Base-by-base conservation (phyloP, 2,797 vertebrate genomes). In the Mycteria americana region DNA sequence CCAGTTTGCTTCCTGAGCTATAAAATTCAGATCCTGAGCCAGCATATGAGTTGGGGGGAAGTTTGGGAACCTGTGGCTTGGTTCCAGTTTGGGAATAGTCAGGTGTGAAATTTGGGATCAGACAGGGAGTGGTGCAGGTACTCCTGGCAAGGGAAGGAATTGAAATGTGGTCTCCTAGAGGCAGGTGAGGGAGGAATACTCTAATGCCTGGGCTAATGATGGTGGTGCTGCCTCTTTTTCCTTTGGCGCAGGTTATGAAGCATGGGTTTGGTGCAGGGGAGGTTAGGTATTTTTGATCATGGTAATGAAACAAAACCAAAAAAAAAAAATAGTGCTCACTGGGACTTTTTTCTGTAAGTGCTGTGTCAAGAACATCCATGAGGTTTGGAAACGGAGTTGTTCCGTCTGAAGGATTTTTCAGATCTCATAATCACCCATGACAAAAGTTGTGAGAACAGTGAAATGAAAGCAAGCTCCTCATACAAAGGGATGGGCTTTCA, bases 241-340 rank as follows among this genome's bases (percentile, higher is more conserved):
- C 37, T 78, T 69, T 46, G 57, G 9, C 31, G 9, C 31, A 57
- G 15, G 18, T 35, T 60, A 12, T 53, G 13, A 72, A 82, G 53
- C 54, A 41, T 0, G 0, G 3, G 15, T 41, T 48, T 82, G 70
- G 24, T 0, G 0, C 9, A 14, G 10, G 19, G 23, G 6, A 70
- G 16, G 9, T 69, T 81, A 51, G 11, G 11, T 28, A 6, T 41
- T 92, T 76, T 81, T 68, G 23, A 45, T 72, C 12, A 41, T 3
- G 0, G 25, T 33, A 54, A 28, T 50, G 33, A 51, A 77, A 72
- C 14, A 63, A 80, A 79, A 31, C 39, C 9, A 27, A 28, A 37
- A 13, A 33, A 33, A 75, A 37, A n/a, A 37, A 46, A 6, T 10
- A 60, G 6, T 64, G 2, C 18, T 81, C 13, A 9, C 13, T 46